Evolutionary conservation across 2,888 invertebrate genomes (phyloP).

Genomic region (Gymnosoma rotundatum): DNA sequence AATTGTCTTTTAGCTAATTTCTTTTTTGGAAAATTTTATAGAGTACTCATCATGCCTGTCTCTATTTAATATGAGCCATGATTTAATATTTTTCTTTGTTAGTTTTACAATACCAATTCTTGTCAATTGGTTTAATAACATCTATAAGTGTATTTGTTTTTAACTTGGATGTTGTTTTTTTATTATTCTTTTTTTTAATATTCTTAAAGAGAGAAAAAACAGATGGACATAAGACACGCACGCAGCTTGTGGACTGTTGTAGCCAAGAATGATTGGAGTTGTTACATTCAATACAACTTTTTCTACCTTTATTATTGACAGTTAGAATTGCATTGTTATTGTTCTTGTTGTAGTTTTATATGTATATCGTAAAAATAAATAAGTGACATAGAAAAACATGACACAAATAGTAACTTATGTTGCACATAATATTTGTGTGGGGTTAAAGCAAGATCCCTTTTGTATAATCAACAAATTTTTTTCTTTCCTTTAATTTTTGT

Average conservation of each 20-base stretch:
- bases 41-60: not conserved
- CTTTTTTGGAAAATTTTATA: not conserved
- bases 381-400: constrained; percentile 54
- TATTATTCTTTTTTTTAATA: constrained; percentile 34
- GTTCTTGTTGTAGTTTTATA: constrained; percentile 11
- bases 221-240: constrained; percentile 57
- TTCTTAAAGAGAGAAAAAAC: constrained; percentile 31
- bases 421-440: not conserved
- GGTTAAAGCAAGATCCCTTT: not conserved
- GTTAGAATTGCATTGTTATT: constrained; percentile 50
- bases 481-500: too few species aligned
- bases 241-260: constrained; percentile 37
- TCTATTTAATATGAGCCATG: not conserved
- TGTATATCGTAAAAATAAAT: not conserved
- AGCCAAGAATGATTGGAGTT: constrained; percentile 29
- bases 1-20: too few species aligned
- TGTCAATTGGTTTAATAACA: constrained; percentile 48
- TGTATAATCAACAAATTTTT: too few species aligned
- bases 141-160: not conserved
- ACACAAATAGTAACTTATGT: constrained; percentile 47
- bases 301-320: constrained; percentile 58
- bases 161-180: constrained; percentile 4
- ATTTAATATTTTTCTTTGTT: not conserved
- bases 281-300: constrained; percentile 28
- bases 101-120: constrained; percentile 6